phyloP scores from a whole-genome alignment of 2,797 vertebrate species.

The Muraenolepis orangiensis region DNA sequence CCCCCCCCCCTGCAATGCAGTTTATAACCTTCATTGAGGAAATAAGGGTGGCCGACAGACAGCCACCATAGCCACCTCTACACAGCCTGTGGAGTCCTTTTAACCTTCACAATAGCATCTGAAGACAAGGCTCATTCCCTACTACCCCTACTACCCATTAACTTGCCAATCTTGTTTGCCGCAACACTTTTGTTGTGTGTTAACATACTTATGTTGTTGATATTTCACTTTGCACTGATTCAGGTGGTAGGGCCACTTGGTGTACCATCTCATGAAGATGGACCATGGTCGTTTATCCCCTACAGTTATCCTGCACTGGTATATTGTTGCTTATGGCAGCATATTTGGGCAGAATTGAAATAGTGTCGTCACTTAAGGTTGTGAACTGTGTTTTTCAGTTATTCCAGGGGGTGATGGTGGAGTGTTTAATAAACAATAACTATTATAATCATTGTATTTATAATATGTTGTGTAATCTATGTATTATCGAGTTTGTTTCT shows the following conservation, averaged over 20 bases:
- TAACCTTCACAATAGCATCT: neutral
- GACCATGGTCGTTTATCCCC: neutral
- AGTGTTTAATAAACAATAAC: no score
- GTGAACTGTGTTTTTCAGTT: neutral
- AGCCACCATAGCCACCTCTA: neutral
- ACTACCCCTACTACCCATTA: neutral
- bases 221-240: neutral
- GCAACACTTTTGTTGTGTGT: neutral
- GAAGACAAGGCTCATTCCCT: neutral
- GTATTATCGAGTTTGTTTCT: neutral
- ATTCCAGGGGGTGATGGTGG: neutral
- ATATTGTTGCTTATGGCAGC: no score
- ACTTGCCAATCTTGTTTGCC: neutral
- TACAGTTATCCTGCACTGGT: no score
- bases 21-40: neutral
- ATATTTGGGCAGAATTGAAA: no score
- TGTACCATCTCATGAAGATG: neutral
- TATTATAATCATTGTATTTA: neutral
- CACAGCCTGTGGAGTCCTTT: neutral
- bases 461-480: neutral
- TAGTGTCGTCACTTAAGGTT: no score
- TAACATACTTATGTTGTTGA: neutral
- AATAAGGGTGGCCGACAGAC: neutral
- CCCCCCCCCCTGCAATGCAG: neutral
- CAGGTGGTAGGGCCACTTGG: neutral